These are phyloP conservation scores for Eonycteris spelaea DNA, from an alignment of 2,113 vertebrate genomes.

Conservation along the genomic window DNA sequence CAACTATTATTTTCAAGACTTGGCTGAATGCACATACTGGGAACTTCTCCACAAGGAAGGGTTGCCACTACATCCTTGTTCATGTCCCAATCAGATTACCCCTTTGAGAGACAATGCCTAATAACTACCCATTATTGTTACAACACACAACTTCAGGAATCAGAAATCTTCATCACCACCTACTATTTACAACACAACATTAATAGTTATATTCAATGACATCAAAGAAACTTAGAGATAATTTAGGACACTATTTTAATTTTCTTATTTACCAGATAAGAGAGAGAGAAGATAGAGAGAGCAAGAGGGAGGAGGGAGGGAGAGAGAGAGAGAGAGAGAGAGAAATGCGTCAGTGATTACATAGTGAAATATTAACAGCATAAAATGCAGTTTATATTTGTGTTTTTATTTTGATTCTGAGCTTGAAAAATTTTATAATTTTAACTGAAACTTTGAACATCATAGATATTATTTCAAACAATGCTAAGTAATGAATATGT, in stretches of 20 bases:
- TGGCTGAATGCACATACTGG: not conserved
- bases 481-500: conserved; percentile 26
- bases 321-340: not conserved
- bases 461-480: conserved; percentile 48
- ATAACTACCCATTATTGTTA: not conserved
- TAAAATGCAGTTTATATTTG: not conserved
- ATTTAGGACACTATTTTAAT: not conserved
- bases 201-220: not conserved
- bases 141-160: not conserved
- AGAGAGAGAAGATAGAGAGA: not conserved
- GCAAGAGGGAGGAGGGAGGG: not conserved
- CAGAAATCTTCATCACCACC: not conserved
- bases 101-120: not conserved
- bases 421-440: conserved; percentile 39
- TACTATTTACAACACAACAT: not conserved
- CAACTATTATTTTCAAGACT: not conserved
- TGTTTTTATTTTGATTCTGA: conserved; percentile 54
- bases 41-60: not conserved
- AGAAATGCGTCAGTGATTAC: not conserved
- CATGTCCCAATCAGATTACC: not conserved
- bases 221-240: not conserved
- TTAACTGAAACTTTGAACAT: conserved; percentile 30
- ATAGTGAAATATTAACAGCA: conserved; percentile 39
- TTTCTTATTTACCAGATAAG: not conserved
- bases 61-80: not conserved